Evolutionary conservation across 1,140 invertebrate species (phyloP), one percentile per base, ranked within the genome.

Genomic region (Drosophila asahinai): DNA sequence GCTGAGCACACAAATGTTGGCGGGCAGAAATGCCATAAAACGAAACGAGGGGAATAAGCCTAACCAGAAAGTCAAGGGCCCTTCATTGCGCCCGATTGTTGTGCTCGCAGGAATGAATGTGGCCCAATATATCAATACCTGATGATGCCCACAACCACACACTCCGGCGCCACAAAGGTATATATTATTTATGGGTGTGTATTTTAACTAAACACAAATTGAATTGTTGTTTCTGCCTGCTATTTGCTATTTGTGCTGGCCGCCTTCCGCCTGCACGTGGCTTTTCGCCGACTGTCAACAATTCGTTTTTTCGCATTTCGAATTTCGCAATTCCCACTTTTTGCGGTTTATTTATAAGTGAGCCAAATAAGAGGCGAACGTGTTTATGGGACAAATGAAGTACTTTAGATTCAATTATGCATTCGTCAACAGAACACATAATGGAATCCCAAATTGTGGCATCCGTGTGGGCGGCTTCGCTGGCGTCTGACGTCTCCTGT

Each of bases 391-490:
- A 57, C 66, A 86, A 90, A 86, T 90, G 81, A 90, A 82, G 86
- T 90, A 90, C 86, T 90, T 86, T 80, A 73, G 75, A 79, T 90
- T 81, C 86, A 89, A 86, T 90, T 90, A 90, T 83, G 59, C 77
- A 81, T 80, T 81, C 80, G 72, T 80, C 68, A 81, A 72, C 77
- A 66, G 67, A 68, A 80, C 55, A 74, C 77, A 47, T 70, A 81
- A 84, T 79, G 62, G 59, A 81, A 70, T 63, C 49, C 19, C 62
- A 74, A 89, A 83, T 68, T 67, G 64, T 64, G 40, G 49, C 61
- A 57, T 66, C 47, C 43, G 45, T 33, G 45, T 47, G 42, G 43
- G 57, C 22, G 52, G 19, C 36, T 55, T 55, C 19, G 25, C 33
- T 33, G 58, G 15, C 40, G 59, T 65, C 63, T 83, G 19, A 17